Evolutionary conservation across 2,888 invertebrate species (phyloP).

Genomic region (Drymonia ruficornis): DNA sequence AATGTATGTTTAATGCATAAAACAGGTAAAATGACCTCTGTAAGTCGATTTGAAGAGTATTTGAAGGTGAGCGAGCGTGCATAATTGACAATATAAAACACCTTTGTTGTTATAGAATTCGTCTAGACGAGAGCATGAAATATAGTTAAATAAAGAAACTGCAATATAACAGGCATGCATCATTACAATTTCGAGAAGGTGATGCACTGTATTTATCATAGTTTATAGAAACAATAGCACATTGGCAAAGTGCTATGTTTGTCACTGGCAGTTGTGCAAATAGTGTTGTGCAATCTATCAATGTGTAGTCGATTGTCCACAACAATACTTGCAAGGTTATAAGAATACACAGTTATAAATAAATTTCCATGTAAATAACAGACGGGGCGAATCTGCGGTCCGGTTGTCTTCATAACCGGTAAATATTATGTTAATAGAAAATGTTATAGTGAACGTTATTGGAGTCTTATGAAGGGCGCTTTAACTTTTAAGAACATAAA

Average conservation of each 20-base stretch:
- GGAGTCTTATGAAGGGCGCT: not conserved
- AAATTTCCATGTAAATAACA: conserved; percentile 40
- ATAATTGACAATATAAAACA: conserved; percentile 33
- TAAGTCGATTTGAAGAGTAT: conserved; percentile 45
- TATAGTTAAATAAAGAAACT: conserved; percentile 22
- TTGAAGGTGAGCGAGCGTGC: conserved; percentile 57
- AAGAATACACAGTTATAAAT: conserved; percentile 51
- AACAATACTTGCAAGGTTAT: conserved; percentile 61
- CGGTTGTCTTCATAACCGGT: conserved; percentile 28
- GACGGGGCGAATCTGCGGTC: conserved; percentile 36
- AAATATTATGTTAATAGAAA: not conserved
- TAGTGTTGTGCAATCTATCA: conserved; percentile 63
- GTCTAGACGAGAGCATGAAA: conserved; percentile 34
- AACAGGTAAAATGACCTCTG: conserved; percentile 41
- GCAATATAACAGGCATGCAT: conserved; percentile 10
- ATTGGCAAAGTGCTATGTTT: conserved; percentile 29
- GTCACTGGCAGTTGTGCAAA: conserved; percentile 56
- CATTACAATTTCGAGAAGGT: not conserved
- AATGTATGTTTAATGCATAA: conserved; percentile 22
- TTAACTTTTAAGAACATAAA: not conserved
- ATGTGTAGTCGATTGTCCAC: conserved; percentile 49
- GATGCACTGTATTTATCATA: conserved; percentile 12
- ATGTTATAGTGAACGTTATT: not conserved
- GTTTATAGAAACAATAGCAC: conserved; percentile 15
- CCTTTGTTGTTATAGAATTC: conserved; percentile 30